A percentile compares a stretch with the other conserved stretches of the same genome.
phyloP scores from a whole-genome alignment of 2,113 vertebrate species.

The Macrotus californicus region DNA sequence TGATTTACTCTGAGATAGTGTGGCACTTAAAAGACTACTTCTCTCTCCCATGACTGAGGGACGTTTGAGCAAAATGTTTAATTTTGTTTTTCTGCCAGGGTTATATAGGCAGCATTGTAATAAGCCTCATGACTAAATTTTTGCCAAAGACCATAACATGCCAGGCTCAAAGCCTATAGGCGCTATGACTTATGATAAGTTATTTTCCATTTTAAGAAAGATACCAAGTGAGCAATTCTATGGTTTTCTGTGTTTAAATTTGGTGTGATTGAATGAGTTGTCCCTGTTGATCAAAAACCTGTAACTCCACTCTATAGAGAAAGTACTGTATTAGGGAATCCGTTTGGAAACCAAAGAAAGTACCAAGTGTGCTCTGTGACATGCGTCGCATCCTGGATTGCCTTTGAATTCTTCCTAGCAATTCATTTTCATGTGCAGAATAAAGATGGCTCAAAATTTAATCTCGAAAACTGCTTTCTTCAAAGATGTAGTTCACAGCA shows the following conservation, averaged over 20 bases:
- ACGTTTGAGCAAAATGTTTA: constrained; percentile 16
- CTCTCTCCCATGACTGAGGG: not conserved
- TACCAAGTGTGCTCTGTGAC: not conserved
- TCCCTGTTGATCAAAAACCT: not conserved
- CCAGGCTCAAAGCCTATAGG: constrained; percentile 34
- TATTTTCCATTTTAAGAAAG: constrained; percentile 60
- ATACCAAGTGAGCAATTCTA: constrained; percentile 32
- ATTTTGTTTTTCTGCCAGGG: constrained; percentile 26
- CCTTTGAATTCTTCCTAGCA: not conserved
- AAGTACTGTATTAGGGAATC: not conserved
- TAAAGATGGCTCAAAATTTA: not conserved
- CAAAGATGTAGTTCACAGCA: not conserved
- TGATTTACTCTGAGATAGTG: no score
- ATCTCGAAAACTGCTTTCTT: not conserved
- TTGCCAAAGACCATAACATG: constrained; percentile 61
- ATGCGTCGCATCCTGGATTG: no score
- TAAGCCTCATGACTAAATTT: constrained; percentile 51
- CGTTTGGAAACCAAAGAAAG: constrained; percentile 1
- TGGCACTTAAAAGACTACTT: no score
- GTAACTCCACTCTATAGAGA: not conserved
- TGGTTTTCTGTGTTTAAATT: constrained; percentile 32
- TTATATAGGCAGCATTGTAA: constrained; percentile 20
- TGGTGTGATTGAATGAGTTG: not conserved
- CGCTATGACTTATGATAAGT: constrained; percentile 53
- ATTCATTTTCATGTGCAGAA: constrained; percentile 7